Evolutionary conservation across 64 coral and sea anemone species (phyloP), one percentile per base, ranked within the genome.

Genomic region (Montipora capricornis): DNA sequence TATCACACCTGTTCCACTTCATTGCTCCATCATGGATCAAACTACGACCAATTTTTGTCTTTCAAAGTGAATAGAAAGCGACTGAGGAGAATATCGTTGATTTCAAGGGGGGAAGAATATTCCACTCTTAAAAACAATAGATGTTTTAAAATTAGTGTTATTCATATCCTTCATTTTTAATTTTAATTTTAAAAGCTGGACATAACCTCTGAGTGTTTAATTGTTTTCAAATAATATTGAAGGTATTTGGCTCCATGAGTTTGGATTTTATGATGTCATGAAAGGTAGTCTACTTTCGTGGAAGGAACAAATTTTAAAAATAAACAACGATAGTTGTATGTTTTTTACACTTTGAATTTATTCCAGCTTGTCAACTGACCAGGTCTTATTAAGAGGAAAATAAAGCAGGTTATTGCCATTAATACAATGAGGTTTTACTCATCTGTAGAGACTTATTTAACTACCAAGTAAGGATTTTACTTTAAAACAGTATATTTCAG

Each of bases 381-480:
- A 6, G 53, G 53, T 57, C 53, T 57, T 57, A 37, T 57, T 11
- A 11, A 8, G 11, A 8, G 53, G 53, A 57, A 57, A 57, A 5
- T 57, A 57, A 8, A 57, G 6, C 53, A 8, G 11, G 53, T 6
- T 57, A 57, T 57, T 57, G 11, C 53, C 53, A 57, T 57, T 74
- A 0, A 76, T 46, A 76, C 11, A 49, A 66, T 68, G 61, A 73
- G 82, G 62, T 86, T 86, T 86, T 20, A 73, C 64, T 73, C 64
- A 49, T 86, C 64, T 10, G 44, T 16, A 73, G 17, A 48, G 62
- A 45, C 68, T 86, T 71, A 70, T 73, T 47, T 69, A 44, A 62
- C 57, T n/a, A 71, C 5, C 19, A 73, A 86, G 47, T 20, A 71
- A 86, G 47, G 17, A 70, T 86, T 70, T 71, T 71, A 44, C 8